Evolutionary conservation across 53 echinoderm and acorn worm genomes (phyloP).

Genomic region (Glandiceps talaboti): DNA sequence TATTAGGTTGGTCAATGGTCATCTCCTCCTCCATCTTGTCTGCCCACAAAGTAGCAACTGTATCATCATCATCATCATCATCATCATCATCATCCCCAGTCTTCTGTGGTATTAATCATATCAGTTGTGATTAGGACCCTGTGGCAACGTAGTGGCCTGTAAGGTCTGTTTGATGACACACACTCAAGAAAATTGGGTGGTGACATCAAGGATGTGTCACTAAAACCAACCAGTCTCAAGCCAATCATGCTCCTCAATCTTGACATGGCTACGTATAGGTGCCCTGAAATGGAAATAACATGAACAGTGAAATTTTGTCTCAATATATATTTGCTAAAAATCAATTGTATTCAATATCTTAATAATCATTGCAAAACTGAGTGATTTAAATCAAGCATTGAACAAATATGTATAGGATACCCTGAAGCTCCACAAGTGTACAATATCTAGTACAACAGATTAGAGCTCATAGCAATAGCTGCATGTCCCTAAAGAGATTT

Average conservation of each 20-base stretch:
- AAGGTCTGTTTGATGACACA: not conserved
- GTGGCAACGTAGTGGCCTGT: too few species aligned
- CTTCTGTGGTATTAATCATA: not conserved
- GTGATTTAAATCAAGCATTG: not conserved
- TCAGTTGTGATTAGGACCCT: not conserved
- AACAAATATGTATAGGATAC: too few species aligned
- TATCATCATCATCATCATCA: not conserved
- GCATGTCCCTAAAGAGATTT: too few species aligned
- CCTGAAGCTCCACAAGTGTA: not conserved
- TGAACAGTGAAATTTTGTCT: not conserved
- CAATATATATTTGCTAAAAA: too few species aligned
- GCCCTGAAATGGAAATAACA: not conserved
- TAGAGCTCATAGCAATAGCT: too few species aligned
- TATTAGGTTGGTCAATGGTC: not conserved
- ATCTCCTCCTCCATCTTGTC: too few species aligned
- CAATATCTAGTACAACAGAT: too few species aligned
- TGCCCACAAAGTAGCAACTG: too few species aligned
- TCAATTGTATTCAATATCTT: too few species aligned
- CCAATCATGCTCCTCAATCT: not conserved
- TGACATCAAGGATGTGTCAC: not conserved
- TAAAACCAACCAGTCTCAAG: not conserved
- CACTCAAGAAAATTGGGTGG: not conserved
- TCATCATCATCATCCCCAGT: not conserved
- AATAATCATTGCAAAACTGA: not conserved
- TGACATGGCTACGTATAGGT: not conserved